Evolutionary conservation across 2,113 vertebrate genomes (phyloP).

Genomic region (Andinoacara biseriatus): DNA sequence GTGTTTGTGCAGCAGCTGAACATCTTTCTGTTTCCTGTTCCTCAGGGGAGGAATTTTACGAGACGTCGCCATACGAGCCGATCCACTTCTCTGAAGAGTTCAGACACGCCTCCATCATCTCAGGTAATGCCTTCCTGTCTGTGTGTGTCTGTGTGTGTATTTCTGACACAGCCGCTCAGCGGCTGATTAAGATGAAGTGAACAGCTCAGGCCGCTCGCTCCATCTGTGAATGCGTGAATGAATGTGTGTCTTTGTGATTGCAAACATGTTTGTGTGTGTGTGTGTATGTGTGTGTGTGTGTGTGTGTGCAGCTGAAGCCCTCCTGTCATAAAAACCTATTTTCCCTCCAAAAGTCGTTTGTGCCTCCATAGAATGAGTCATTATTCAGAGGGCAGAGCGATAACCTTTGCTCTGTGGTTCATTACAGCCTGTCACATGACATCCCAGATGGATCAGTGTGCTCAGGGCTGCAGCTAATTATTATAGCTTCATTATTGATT

Average conservation of each 20-base stretch:
- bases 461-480: background rate
- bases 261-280: conserved; percentile 6
- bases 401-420: conserved; percentile 15
- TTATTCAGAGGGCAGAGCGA: conserved; percentile 48
- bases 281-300: background rate
- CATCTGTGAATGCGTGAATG: conserved; percentile 31
- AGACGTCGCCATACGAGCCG: conserved; percentile 95
- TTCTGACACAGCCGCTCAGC: conserved; percentile 21
- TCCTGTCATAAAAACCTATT: conserved; percentile 61
- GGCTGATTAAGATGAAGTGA: conserved; percentile 55
- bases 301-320: conserved; percentile 39
- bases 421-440: background rate
- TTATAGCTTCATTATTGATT: conserved; percentile 3
- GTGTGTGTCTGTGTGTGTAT: conserved; percentile 1
- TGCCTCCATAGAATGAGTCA: conserved; percentile 44
- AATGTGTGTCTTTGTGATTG: conserved; percentile 41
- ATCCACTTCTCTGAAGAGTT: conserved; percentile 92
- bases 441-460: background rate
- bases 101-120: conserved; percentile 92
- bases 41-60: conserved; percentile 92
- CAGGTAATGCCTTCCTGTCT: conserved; percentile 79
- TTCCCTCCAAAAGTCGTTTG: conserved; percentile 44
- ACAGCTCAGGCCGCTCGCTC: background rate
- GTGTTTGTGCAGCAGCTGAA: background rate
- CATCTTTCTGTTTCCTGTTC: conserved; percentile 9